These are phyloP conservation scores for Mesembrinibis cayennensis DNA, from an alignment of 2,113 vertebrate genomes.

Conservation along the genomic window DNA sequence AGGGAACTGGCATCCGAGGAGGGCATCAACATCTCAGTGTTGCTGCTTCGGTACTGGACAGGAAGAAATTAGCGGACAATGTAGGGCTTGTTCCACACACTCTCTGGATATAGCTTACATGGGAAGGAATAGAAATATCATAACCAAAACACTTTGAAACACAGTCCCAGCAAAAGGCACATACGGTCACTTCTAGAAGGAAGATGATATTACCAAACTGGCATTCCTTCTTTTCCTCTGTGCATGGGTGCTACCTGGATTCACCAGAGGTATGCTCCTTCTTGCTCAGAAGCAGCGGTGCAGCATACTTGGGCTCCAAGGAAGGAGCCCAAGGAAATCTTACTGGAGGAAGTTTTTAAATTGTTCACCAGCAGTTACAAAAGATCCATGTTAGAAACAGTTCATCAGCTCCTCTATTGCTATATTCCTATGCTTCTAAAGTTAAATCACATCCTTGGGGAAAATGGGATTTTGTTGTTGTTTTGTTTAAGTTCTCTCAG, in stretches of 20 bases:
- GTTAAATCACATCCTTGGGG: neutral
- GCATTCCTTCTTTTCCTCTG: neutral
- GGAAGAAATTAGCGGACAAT: neutral
- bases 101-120: neutral
- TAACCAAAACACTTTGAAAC: neutral
- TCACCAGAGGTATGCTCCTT: neutral
- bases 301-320: neutral
- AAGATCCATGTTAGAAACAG: neutral
- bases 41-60: neutral
- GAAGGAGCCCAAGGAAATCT: neutral
- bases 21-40: neutral
- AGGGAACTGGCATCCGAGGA: neutral
- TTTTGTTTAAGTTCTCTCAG: neutral
- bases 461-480: neutral
- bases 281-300: neutral
- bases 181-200: neutral
- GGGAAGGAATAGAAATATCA: neutral
- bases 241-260: neutral
- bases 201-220: neutral
- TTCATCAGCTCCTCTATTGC: neutral
- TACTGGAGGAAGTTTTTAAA: neutral
- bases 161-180: neutral
- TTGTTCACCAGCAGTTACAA: neutral
- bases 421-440: neutral
- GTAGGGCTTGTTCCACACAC: neutral